Percentiles rank a stretch among this genome's conserved stretches.
These are phyloP conservation scores for Monodelphis domestica DNA, from an alignment of 2,797 vertebrate genomes.

Conservation along the genomic window DNA sequence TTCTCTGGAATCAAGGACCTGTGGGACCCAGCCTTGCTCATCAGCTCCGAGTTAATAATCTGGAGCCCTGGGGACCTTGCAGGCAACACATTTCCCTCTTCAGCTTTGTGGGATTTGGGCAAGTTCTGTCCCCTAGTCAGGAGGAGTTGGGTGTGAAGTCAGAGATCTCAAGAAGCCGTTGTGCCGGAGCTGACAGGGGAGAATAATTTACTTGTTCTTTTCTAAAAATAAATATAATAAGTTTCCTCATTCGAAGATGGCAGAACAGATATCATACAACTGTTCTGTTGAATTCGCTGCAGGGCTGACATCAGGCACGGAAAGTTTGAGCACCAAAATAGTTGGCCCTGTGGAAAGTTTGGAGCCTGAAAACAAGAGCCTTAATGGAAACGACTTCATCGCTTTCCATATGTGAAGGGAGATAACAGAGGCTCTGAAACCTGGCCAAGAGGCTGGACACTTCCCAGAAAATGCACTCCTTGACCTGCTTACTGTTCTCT, in stretches of 20 bases:
- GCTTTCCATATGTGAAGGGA: constrained; percentile 43
- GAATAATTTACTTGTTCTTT: constrained; percentile 56
- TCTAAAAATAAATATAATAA: constrained; percentile 75
- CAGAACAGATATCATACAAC: constrained; percentile 69
- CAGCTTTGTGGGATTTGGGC: constrained; percentile 29
- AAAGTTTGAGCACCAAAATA: constrained; percentile 61
- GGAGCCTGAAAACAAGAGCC: constrained; percentile 59
- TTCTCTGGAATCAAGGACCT: neutral
- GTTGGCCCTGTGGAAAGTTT: constrained; percentile 61
- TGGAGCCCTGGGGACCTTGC: constrained; percentile 27
- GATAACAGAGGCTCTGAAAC: constrained; percentile 43
- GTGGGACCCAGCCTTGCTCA: neutral
- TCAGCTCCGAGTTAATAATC: neutral
- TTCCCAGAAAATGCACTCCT: neutral
- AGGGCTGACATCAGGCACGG: constrained; percentile 43
- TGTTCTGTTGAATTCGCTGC: constrained; percentile 48
- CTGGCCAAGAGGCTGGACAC: constrained; percentile 5
- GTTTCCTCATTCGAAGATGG: constrained; percentile 66
- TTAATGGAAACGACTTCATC: constrained; percentile 44
- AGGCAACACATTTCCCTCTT: constrained; percentile 57
- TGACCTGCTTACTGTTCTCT: neutral
- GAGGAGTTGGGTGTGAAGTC: constrained; percentile 34
- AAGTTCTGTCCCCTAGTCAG: constrained; percentile 50
- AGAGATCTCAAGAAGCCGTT: constrained; percentile 47
- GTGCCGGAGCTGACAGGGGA: constrained; percentile 60